Conservation (phyloP, 2,797 vertebrate species). For the Nyctalus aviator region DNA sequence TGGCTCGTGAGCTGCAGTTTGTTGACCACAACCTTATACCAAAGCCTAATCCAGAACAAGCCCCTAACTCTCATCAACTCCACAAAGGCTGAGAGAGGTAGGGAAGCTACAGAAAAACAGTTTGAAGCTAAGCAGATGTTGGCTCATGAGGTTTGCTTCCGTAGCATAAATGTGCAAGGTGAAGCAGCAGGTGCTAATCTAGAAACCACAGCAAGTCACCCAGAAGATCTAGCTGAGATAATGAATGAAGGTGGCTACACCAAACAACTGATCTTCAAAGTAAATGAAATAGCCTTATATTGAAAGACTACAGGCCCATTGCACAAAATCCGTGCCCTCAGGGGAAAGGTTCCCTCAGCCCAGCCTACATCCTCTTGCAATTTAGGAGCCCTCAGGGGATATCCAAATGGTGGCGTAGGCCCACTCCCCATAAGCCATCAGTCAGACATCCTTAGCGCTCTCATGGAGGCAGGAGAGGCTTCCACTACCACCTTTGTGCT, state of each 20-base stretch:
- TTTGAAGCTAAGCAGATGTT: not conserved
- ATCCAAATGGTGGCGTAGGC: too few relatives aligned
- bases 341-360: too few relatives aligned
- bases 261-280: not conserved
- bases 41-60: not conserved
- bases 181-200: not conserved
- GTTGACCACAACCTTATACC: not conserved
- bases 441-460: too few relatives aligned
- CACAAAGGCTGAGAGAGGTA: not conserved
- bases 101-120: not conserved
- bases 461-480: too few relatives aligned
- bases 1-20: too few relatives aligned
- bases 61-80: too few relatives aligned
- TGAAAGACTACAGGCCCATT: too few relatives aligned
- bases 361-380: too few relatives aligned
- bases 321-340: too few relatives aligned
- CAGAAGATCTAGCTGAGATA: not conserved
- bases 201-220: not conserved
- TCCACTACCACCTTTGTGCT: too few relatives aligned
- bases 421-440: too few relatives aligned
- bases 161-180: not conserved
- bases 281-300: not conserved
- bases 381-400: too few relatives aligned
- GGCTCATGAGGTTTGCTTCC: not conserved
- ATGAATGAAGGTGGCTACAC: not conserved